Evolutionary conservation across 2,113 vertebrate genomes (phyloP), one percentile per base, ranked within the genome.

Genomic region (Bufo bufo): DNA sequence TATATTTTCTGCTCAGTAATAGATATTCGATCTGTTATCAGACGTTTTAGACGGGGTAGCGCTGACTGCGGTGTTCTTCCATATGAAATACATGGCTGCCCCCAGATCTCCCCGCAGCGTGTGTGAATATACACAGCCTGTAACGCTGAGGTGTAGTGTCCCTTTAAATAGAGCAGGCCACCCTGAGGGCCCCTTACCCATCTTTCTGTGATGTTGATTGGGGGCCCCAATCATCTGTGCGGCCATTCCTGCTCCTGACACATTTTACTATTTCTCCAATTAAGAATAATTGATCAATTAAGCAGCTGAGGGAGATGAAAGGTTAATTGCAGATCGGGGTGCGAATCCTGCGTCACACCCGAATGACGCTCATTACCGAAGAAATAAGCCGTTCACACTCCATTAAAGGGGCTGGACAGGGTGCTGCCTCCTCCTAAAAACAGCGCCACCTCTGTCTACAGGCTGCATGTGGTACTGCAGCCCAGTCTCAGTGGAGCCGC

Each of bases 271-370:
- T 83, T 83, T 69, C 61, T 69, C 81, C 81, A 83, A 83, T 83
- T 83, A 83, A 69, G 43, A 65, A 20, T 83, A 65, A 83, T 83
- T 83, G 81, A 83, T 83, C 58, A 83, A 83, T 83, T 83, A 83
- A 61, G 61, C 81, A 52, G 81, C 81, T 16, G 19, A 69, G 81
- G 81, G 81, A 83, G 20, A 83, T 9, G 11, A 23, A 11, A 69
- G 81, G 81, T 83, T 65, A 83, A 83, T 69, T 49, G 81, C 81
- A 52, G 81, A 66, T 83, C 10, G 19, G 81, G 81, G 81, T 83
- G 61, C 52, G 45, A 11, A 50, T 61, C 45, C 52, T 20, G 14
- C 49, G n/a, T 82, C 61, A 83, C 58, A 52, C 61, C 45, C n/a
- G 45, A 61, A 20, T 65, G 49, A 59, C 11, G 14, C 45, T 61